Base-by-base conservation (phyloP, 2,888 invertebrate genomes). In the Scrobipalpa costella region DNA sequence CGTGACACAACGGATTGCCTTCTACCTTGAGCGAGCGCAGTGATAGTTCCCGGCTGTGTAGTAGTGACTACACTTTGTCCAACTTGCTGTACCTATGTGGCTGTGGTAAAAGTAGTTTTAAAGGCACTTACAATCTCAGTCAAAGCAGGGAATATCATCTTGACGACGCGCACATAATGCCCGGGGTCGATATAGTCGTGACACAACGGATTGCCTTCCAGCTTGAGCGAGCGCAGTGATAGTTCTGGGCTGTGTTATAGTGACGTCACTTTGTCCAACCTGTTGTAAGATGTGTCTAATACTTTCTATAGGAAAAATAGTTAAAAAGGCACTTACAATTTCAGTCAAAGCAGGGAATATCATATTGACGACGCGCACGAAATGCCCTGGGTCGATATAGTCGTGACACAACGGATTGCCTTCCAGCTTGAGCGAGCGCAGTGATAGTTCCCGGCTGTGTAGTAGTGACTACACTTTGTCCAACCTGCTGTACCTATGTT, bases 181-280 rank as follows among this genome's bases (percentile, higher is more conserved):
- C 84, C 79, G 0, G 93, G 88, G 62, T 93, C 93, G 0, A 83
- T 91, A 73, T 93, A 94, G 71, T 94, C 93, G 61, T 92, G 92
- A 75, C 95, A 95, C 0, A 96, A 71, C 0, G 95, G 95, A 85
- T 96, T 96, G 0, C 94, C 94, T 72, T 95, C 95, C 36, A 96
- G 78, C 67, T 81, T 85, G 8, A 96, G 73, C 52, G 92, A 88
- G 2, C 76, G 77, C 1, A n/a, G n/a, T n/a, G n/a, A n/a, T n/a
- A n/a, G n/a, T n/a, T n/a, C n/a, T n/a, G n/a, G n/a, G n/a, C n/a
- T n/a, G n/a, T n/a, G n/a, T n/a, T n/a, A n/a, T n/a, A n/a, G n/a
- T n/a, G n/a, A n/a, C n/a, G n/a, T n/a, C n/a, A n/a, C n/a, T n/a
- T n/a, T n/a, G n/a, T n/a, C n/a, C n/a, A n/a, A n/a, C n/a, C n/a